A percentile compares a stretch with the other conserved stretches of the same genome.
phyloP scores from a whole-genome alignment of 1,140 invertebrate species.

The Aphis craccivora region DNA sequence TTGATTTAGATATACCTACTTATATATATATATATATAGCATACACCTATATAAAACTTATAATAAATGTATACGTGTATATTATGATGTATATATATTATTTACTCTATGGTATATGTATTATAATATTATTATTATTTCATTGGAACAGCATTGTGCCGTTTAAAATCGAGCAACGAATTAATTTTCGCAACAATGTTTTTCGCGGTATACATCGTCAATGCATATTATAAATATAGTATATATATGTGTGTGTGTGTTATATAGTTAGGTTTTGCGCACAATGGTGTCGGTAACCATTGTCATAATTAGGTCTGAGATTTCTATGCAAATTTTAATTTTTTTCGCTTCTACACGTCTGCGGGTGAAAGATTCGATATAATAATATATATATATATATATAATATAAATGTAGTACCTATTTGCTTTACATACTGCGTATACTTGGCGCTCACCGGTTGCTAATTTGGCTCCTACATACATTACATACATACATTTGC shows the following conservation, averaged over 20 bases:
- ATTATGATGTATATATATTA: neutral
- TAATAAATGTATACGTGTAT: neutral
- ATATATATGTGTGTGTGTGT: neutral
- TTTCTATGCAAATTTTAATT: constrained; percentile 41
- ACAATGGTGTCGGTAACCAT: constrained; percentile 1
- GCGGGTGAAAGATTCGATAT: neutral
- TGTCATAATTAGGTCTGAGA: constrained; percentile 35
- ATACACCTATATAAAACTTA: neutral
- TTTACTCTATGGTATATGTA: too few relatives aligned
- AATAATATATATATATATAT: neutral
- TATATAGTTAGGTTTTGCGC: neutral
- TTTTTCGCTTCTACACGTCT: neutral
- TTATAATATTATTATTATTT: neutral
- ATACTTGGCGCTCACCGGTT: neutral
- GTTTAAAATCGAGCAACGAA: neutral
- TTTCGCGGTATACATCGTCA: neutral
- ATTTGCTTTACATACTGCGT: neutral
- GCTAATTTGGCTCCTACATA: constrained; percentile 24
- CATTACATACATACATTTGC: constrained; percentile 39
- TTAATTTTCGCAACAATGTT: neutral
- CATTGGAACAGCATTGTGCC: constrained; percentile 3
- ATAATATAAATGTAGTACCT: neutral
- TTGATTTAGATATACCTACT: neutral
- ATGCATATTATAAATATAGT: neutral
- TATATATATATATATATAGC: neutral